Conservation (phyloP, 2,113 vertebrate species). For the Petromus typicus region DNA sequence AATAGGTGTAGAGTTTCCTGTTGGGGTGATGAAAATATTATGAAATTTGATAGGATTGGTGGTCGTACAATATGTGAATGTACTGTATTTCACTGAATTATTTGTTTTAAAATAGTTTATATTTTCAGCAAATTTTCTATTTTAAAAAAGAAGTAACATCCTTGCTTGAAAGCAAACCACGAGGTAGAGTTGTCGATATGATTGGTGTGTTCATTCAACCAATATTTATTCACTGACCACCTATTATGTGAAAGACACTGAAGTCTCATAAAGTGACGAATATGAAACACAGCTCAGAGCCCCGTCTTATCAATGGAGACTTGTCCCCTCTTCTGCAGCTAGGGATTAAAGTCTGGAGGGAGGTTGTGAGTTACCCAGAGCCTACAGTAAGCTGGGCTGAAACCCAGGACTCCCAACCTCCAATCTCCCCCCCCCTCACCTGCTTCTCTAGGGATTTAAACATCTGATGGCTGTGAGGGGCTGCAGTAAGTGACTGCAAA, state of each 20-base stretch:
- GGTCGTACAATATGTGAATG: neutral
- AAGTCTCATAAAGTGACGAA: neutral
- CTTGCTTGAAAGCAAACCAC: neutral
- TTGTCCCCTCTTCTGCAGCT: neutral
- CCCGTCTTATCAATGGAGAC: accelerated
- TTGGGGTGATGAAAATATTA: neutral
- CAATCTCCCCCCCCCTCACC: too few species aligned
- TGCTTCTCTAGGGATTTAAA: neutral
- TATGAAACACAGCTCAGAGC: too few species aligned
- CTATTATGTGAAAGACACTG: neutral
- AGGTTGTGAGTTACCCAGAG: neutral
- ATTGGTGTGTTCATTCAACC: neutral
- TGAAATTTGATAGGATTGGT: neutral
- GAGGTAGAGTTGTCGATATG: neutral
- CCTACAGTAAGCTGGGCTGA: too few species aligned
- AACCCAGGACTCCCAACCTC: neutral
- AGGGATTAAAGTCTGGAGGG: neutral
- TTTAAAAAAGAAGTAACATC: neutral
- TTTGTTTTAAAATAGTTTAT: neutral
- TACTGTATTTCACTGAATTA: neutral
- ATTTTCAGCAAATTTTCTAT: neutral
- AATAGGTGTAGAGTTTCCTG: too few species aligned
- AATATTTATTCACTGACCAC: neutral
- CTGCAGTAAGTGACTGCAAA: neutral
- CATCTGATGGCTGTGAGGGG: neutral